A percentile compares a stretch with the other conserved stretches of the same genome.
These are phyloP conservation scores for Eupeodes latifasciatus DNA, from an alignment of 2,888 invertebrate genomes.

Conservation along the genomic window DNA sequence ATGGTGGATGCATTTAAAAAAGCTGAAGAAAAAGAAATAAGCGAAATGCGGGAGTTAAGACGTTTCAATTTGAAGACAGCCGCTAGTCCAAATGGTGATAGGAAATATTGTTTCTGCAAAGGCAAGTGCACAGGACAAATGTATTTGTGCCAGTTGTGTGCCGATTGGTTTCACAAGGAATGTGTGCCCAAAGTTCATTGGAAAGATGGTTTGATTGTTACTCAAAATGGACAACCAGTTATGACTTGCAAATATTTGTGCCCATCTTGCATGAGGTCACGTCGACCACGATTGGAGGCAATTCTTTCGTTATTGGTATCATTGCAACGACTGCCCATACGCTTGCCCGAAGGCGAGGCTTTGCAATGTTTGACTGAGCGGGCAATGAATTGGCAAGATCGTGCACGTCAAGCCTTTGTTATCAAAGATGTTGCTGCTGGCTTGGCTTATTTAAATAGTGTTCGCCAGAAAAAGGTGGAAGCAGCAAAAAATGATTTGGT, in stretches of 20 bases:
- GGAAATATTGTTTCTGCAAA: slow-evolving; percentile 91
- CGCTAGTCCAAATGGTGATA: slow-evolving; percentile 84
- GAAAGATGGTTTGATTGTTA: slow-evolving; percentile 45
- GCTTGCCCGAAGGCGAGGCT: slow-evolving; percentile 96
- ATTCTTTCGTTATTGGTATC: slow-evolving; percentile 91
- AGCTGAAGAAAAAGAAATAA: slow-evolving; percentile 92
- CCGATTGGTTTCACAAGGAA: slow-evolving; percentile 94
- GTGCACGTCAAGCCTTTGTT: slow-evolving; percentile 89
- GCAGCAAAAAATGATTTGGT: background rate
- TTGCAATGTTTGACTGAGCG: slow-evolving; percentile 95
- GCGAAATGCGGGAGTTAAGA: slow-evolving; percentile 89
- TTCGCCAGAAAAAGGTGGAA: slow-evolving; percentile 20
- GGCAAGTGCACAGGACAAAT: slow-evolving; percentile 89
- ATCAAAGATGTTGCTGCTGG: slow-evolving; percentile 89
- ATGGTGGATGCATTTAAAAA: slow-evolving; percentile 92
- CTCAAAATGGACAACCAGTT: background rate
- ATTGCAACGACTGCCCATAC: slow-evolving; percentile 89
- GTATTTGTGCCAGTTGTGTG: slow-evolving; percentile 97
- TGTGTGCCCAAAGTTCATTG: slow-evolving; percentile 81
- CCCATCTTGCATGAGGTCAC: slow-evolving; percentile 94
- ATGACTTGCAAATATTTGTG: slow-evolving; percentile 90
- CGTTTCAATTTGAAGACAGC: slow-evolving; percentile 84
- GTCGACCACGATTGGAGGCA: slow-evolving; percentile 93
- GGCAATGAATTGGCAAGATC: slow-evolving; percentile 98
- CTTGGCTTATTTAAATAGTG: slow-evolving; percentile 82